Conservation (phyloP, 2,113 vertebrate species). For the Chloropsis hardwickii region DNA sequence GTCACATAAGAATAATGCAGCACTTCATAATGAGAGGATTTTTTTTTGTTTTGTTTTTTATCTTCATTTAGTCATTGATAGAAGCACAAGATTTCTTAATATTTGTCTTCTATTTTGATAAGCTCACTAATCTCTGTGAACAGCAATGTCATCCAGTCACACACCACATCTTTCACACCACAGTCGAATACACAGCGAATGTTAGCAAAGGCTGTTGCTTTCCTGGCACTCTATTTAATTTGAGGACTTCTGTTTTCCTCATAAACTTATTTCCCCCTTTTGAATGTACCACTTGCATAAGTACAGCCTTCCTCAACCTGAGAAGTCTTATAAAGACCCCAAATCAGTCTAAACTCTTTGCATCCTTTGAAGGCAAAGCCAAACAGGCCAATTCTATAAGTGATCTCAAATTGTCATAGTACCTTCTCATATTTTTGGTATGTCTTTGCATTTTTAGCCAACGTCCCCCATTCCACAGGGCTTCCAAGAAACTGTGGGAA, state of each 20-base stretch:
- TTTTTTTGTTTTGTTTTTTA: background rate
- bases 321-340: background rate
- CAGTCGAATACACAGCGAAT: background rate
- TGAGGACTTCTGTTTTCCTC: background rate
- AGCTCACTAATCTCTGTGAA: background rate
- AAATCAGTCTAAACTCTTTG: background rate
- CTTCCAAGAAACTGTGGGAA: background rate
- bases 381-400: background rate
- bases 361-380: background rate
- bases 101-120: slow-evolving; percentile 30
- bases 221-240: background rate
- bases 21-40: slow-evolving; percentile 9
- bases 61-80: slow-evolving; percentile 38
- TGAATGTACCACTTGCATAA: background rate
- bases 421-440: background rate
- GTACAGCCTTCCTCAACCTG: background rate
- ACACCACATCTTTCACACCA: background rate
- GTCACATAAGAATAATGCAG: background rate
- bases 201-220: background rate
- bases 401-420: rapidly evolving
- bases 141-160: background rate
- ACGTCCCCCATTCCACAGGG: background rate
- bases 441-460: background rate
- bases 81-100: slow-evolving; percentile 22
- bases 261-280: background rate